Base-by-base conservation (phyloP, 2,113 vertebrate species). In the Cavia porcellus region DNA sequence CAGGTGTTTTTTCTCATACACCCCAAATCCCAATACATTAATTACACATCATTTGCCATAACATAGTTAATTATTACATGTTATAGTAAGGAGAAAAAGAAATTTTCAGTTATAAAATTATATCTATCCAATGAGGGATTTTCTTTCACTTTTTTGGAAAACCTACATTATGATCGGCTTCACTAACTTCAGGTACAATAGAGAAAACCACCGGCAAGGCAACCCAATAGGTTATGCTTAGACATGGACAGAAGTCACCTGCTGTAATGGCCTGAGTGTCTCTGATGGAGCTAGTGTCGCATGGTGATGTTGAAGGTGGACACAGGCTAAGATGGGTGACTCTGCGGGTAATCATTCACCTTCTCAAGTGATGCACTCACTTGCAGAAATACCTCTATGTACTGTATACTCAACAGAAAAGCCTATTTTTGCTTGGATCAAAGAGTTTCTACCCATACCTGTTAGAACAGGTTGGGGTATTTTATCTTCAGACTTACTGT, bases 401-500 rank as follows among this genome's bases (percentile, higher is more conserved):
- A 89, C 62, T 62, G 3, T 52, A 12, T 7, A 57, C 89, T 89
- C 95, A 98, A 98, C 99, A 98, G 98, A 97, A 94, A 99, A 99
- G 98, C 98, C 98, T 70, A 98, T 94, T 2, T 98, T 94, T 5
- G 98, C 97, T 20, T 98, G 64, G n/a, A 98, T 90, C 1, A 98
- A 98, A 62, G 98, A 97, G 17, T 98, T 98, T 8, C 97, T 98
- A 64, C 98, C 98, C 50, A 98, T 96, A 4, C 98, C 96, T 55
- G 98, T 98, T n/a, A 98, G 50, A 98, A 98, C 79, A 99, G 92
- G 45, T 98, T 96, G 2, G 98, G 97, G 66, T 98, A 98, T 96
- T 99, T 99, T 92, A 98, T 94, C 87, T 98, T 97, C 94, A 99
- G 98, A 98, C 98, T 98, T 9, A 98, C 98, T 28, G 98, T 98